These are phyloP conservation scores for Triops cancriformis DNA, from an alignment of 1,140 invertebrate species.

Conservation along the genomic window DNA sequence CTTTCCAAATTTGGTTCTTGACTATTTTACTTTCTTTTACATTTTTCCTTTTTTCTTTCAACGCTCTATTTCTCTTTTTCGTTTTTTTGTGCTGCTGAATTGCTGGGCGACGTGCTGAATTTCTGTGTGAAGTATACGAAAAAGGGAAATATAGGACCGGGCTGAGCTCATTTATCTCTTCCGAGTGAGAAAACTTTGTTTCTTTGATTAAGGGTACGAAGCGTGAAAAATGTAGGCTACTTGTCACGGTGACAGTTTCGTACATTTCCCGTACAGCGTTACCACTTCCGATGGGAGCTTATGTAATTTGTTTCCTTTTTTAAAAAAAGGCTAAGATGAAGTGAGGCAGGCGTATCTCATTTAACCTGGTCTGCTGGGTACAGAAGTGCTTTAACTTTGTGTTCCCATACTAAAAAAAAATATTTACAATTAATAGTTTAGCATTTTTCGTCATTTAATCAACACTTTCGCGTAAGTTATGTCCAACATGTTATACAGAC, in stretches of 20 bases:
- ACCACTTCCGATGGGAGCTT: not conserved
- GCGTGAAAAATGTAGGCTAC: not conserved
- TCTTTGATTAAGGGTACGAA: not conserved
- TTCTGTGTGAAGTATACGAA: not conserved
- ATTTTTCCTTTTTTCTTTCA: not conserved
- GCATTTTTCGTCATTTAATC: too few species aligned
- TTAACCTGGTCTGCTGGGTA: too few species aligned
- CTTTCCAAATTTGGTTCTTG: not conserved
- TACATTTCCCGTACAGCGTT: not conserved
- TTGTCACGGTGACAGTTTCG: not conserved
- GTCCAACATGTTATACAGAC: too few species aligned
- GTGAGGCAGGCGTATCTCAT: too few species aligned
- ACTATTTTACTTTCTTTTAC: not conserved
- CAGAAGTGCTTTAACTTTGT: too few species aligned
- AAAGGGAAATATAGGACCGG: not conserved
- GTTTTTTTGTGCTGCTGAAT: not conserved
- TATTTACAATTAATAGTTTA: too few species aligned
- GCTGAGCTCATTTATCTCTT: not conserved
- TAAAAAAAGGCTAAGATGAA: not conserved
- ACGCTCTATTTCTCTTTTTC: not conserved
- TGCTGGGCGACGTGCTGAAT: not conserved
- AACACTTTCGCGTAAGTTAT: too few species aligned
- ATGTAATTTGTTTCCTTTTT: not conserved
- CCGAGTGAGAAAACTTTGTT: not conserved
- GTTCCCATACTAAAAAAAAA: too few species aligned